phyloP scores from a whole-genome alignment of 2,888 invertebrate species.

The Schizaphis graminum region DNA sequence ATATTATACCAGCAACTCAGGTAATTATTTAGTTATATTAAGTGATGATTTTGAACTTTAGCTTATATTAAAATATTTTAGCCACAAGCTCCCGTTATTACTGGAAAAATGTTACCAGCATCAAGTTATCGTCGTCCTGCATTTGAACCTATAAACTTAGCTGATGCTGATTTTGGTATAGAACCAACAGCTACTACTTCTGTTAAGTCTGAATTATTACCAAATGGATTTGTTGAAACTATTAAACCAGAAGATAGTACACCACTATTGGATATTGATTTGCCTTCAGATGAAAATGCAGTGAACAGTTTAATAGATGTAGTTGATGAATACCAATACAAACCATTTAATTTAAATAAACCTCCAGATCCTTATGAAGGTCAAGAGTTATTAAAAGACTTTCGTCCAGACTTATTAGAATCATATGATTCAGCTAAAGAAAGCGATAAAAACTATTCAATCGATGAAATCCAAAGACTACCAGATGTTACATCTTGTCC shows the following conservation, averaged over 20 bases:
- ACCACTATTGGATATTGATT: constrained; percentile 51
- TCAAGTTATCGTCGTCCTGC: constrained; percentile 69
- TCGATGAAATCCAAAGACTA: constrained; percentile 36
- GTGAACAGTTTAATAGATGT: constrained; percentile 31
- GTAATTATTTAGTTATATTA: constrained; percentile 28
- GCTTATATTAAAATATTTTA: constrained; percentile 22
- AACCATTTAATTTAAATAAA: constrained; percentile 46
- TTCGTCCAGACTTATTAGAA: constrained; percentile 66
- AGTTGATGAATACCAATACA: constrained; percentile 57
- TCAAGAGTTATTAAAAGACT: constrained; percentile 58
- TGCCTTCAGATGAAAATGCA: constrained; percentile 28
- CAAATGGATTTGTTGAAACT: constrained; percentile 40
- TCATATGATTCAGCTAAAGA: constrained; percentile 62
- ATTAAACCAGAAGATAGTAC: constrained; percentile 22
- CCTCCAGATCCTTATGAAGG: not conserved
- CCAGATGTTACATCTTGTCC: constrained; percentile 54
- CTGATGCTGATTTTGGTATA: constrained; percentile 69
- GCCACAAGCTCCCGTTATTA: not conserved
- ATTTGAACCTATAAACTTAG: constrained; percentile 70
- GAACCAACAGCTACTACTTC: constrained; percentile 24
- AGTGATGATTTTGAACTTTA: constrained; percentile 28
- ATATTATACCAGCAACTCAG: constrained; percentile 10
- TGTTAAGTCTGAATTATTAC: constrained; percentile 19
- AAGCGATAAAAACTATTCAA: constrained; percentile 50
- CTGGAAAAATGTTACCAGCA: constrained; percentile 67